phyloP scores from a whole-genome alignment of 2,113 vertebrate species.

The Lota lota region DNA sequence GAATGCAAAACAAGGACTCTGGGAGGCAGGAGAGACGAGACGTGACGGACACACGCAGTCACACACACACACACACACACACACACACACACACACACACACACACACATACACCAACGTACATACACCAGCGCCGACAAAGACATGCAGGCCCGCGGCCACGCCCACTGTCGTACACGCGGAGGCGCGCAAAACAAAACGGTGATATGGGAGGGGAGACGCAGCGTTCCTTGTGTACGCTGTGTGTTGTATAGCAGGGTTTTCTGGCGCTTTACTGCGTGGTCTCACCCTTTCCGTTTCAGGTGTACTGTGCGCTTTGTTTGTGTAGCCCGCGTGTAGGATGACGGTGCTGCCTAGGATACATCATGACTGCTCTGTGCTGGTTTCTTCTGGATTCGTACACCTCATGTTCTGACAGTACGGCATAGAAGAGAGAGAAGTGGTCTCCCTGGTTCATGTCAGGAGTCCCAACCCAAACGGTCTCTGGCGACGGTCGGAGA shows the following conservation, averaged over 20 bases:
- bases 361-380: too few relatives aligned
- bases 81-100: not conserved
- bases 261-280: not conserved
- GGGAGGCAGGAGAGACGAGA: conserved; percentile 43
- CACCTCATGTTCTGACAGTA: too few relatives aligned
- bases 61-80: not conserved
- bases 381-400: too few relatives aligned
- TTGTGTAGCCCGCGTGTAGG: too few relatives aligned
- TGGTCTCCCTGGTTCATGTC: too few relatives aligned
- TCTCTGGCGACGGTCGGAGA: not conserved
- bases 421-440: too few relatives aligned
- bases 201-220: too few relatives aligned
- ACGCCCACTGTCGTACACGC: not conserved
- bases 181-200: too few relatives aligned
- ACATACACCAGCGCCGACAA: not conserved
- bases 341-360: too few relatives aligned
- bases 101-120: not conserved
- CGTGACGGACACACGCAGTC: conserved; percentile 16
- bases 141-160: not conserved
- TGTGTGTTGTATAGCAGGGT: too few relatives aligned
- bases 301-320: not conserved
- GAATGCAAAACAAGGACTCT: conserved; percentile 68
- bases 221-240: too few relatives aligned
- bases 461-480: not conserved
- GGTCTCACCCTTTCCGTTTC: not conserved